phyloP scores from a whole-genome alignment of 64 coral and sea anemone genomes.

The Anthopleura sola region DNA sequence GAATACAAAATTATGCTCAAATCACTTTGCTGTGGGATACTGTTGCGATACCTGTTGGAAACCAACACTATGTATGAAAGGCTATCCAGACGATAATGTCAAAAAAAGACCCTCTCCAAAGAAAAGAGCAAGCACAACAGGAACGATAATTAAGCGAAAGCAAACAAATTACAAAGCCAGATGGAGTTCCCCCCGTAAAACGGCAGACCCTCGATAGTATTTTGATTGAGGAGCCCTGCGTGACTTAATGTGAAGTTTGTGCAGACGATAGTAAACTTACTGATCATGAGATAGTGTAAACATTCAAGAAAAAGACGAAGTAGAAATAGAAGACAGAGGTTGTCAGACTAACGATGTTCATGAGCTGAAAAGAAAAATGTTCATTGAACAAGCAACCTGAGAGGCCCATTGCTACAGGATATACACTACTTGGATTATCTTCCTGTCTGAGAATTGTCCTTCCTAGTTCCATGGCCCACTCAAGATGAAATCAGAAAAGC shows the following conservation, averaged over 20 bases:
- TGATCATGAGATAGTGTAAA: too few relatives aligned
- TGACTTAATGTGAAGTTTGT: neutral
- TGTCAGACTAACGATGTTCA: slow-evolving; percentile 10
- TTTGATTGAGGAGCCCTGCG: neutral
- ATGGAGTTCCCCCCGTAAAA: neutral
- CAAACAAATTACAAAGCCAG: neutral
- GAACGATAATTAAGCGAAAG: neutral
- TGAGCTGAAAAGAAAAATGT: slow-evolving; percentile 22
- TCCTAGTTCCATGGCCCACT: slow-evolving; percentile 45
- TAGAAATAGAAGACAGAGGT: slow-evolving; percentile 12
- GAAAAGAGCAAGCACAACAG: neutral
- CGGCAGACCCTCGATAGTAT: neutral
- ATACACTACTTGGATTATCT: slow-evolving; percentile 39
- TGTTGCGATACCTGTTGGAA: slow-evolving; percentile 33
- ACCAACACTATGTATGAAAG: slow-evolving; percentile 48
- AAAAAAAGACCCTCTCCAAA: neutral
- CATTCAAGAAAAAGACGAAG: too few relatives aligned
- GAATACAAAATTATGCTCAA: slow-evolving; percentile 49
- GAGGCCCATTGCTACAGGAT: slow-evolving; percentile 42
- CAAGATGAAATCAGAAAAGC: slow-evolving; percentile 17
- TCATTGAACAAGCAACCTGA: slow-evolving; percentile 40
- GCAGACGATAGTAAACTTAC: too few relatives aligned
- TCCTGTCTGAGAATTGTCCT: slow-evolving; percentile 39
- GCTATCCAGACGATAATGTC: slow-evolving; percentile 15
- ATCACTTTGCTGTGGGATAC: slow-evolving; percentile 53